A percentile compares a stretch with the other conserved stretches of the same genome.
These are phyloP conservation scores for Electrona antarctica DNA, from an alignment of 2,113 vertebrate species.

Conservation along the genomic window DNA sequence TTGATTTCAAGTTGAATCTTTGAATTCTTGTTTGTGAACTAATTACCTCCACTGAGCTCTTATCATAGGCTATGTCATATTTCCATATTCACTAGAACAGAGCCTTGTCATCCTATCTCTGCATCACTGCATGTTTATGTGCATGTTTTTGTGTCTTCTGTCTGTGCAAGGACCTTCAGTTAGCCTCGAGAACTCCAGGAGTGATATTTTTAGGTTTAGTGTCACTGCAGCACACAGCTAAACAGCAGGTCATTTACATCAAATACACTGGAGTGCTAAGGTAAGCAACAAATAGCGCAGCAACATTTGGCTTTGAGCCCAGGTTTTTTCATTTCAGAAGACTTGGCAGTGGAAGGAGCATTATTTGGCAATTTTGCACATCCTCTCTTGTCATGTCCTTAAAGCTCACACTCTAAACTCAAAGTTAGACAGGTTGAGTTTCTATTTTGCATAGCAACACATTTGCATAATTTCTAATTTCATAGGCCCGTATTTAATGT, in stretches of 20 bases:
- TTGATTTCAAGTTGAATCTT: background rate
- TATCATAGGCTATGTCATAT: slow-evolving; percentile 42
- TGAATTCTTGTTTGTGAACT: slow-evolving; percentile 1
- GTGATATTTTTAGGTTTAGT: slow-evolving; percentile 66
- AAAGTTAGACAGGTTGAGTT: slow-evolving; percentile 29
- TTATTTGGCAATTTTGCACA: background rate
- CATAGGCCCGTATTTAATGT: background rate
- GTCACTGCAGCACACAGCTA: slow-evolving; percentile 41
- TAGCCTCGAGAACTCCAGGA: slow-evolving; percentile 41
- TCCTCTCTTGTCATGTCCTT: slow-evolving; percentile 35
- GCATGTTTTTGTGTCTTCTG: background rate
- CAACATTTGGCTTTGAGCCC: slow-evolving; percentile 45
- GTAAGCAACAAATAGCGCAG: slow-evolving; percentile 54
- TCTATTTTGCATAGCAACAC: slow-evolving; percentile 6
- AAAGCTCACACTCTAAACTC: slow-evolving; percentile 42
- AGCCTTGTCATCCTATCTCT: background rate
- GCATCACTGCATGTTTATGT: background rate
- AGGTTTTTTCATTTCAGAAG: slow-evolving; percentile 16
- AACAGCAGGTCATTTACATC: slow-evolving; percentile 64
- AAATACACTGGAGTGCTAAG: slow-evolving; percentile 58
- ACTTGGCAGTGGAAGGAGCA: slow-evolving; percentile 43
- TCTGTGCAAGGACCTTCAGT: slow-evolving; percentile 49
- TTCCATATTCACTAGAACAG: slow-evolving; percentile 45
- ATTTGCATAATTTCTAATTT: background rate
- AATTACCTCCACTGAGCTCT: slow-evolving; percentile 24